Conservation (phyloP, 2,113 vertebrate genomes). For the Microtus oregoni region DNA sequence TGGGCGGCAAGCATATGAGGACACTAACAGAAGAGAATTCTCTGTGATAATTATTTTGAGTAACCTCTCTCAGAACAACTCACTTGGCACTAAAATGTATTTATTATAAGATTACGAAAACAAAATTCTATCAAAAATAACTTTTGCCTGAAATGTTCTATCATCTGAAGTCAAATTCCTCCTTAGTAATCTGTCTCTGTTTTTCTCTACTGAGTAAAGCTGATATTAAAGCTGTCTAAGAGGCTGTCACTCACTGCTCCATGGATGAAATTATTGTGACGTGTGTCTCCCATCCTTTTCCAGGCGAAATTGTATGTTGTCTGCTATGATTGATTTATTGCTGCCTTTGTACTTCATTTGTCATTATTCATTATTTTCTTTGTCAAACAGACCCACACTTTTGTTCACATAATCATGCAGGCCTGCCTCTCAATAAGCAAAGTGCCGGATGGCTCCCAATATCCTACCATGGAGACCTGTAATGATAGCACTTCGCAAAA, state of each 20-base stretch:
- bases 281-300: constrained; percentile 24
- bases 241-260: background rate
- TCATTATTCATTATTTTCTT: constrained; percentile 78
- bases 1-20: background rate
- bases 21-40: background rate
- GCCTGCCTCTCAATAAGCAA: constrained; percentile 95
- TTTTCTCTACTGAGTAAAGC: background rate
- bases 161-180: background rate
- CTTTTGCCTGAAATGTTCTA: background rate
- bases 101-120: background rate
- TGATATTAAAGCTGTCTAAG: background rate
- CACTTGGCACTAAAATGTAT: background rate
- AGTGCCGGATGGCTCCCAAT: constrained; percentile 90
- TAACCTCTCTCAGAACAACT: background rate
- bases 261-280: constrained; percentile 56
- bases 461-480: constrained; percentile 94
- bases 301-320: constrained; percentile 69
- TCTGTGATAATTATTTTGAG: background rate
- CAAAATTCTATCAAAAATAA: background rate
- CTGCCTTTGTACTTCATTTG: constrained; percentile 31
- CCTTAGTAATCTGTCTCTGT: background rate
- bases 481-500: constrained; percentile 88
- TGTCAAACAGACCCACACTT: constrained; percentile 91
- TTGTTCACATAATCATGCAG: constrained; percentile 95
- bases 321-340: constrained; percentile 63